These are phyloP conservation scores for Crocidura indochinensis DNA, from an alignment of 2,797 vertebrate genomes.

Conservation along the genomic window DNA sequence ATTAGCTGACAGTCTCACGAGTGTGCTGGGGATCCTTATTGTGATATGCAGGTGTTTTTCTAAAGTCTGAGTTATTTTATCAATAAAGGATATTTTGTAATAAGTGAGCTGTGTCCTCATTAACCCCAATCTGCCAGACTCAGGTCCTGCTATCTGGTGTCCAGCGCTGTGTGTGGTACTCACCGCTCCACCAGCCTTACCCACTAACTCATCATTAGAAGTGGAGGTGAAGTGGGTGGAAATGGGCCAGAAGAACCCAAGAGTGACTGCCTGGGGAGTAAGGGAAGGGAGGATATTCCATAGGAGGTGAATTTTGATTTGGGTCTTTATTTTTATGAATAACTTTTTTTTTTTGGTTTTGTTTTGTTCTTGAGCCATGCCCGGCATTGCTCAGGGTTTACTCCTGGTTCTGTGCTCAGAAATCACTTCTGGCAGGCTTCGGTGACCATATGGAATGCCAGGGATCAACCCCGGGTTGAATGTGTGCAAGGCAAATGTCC, in stretches of 20 bases:
- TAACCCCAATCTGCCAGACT: background rate
- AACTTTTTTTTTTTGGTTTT: too few species aligned
- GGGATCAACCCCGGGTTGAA: too few species aligned
- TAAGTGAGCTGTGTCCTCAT: conserved; percentile 67
- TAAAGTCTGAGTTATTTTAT: conserved; percentile 83
- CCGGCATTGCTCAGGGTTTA: too few species aligned
- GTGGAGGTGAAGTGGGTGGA: background rate
- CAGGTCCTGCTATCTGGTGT: background rate
- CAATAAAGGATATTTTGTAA: conserved; percentile 89
- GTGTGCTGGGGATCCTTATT: background rate
- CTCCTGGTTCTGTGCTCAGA: too few species aligned
- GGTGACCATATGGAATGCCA: background rate
- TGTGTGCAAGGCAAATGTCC: too few species aligned
- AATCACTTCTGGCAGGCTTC: too few species aligned
- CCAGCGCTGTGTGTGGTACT: background rate
- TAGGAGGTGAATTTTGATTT: background rate
- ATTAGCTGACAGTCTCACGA: background rate
- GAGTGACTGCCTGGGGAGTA: background rate
- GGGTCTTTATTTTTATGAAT: background rate
- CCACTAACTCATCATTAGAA: background rate
- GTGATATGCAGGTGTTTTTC: conserved; percentile 60
- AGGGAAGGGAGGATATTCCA: background rate
- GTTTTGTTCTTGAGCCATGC: too few species aligned
- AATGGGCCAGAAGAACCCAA: background rate
- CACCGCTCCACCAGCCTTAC: background rate